A percentile compares a stretch with the other conserved stretches of the same genome.
Evolutionary conservation across 2,888 invertebrate genomes (phyloP).

Genomic region (Torymus aiolomorphi): DNA sequence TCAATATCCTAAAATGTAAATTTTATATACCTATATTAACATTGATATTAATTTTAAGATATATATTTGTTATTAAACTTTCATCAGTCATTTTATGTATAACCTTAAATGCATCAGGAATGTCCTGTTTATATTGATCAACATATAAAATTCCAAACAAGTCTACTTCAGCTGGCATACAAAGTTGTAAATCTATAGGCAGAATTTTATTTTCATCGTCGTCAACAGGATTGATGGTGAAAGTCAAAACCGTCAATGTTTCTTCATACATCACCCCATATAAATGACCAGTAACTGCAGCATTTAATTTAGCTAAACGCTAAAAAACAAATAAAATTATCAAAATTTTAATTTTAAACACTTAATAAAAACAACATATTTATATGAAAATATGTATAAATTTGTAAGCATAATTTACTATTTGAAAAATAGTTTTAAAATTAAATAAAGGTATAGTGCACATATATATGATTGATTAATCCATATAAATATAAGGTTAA

Average conservation of each 20-base stretch:
- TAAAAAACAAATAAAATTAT: slow-evolving; percentile 71
- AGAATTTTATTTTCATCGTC: slow-evolving; percentile 76
- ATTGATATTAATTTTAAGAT: slow-evolving; percentile 11
- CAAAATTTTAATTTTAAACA: slow-evolving; percentile 21
- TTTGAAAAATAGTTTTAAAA: not conserved
- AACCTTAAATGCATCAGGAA: slow-evolving; percentile 79
- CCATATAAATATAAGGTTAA: too few species aligned
- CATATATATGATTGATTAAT: too few species aligned
- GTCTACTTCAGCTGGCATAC: slow-evolving; percentile 87
- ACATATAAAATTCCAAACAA: slow-evolving; percentile 85
- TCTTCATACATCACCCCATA: slow-evolving; percentile 87
- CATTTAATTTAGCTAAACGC: slow-evolving; percentile 82
- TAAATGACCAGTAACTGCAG: slow-evolving; percentile 82
- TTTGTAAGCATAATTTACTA: not conserved
- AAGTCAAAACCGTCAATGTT: slow-evolving; percentile 82
- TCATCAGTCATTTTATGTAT: slow-evolving; percentile 70
- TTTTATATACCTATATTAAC: not conserved
- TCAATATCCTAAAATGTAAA: slow-evolving; percentile 80
- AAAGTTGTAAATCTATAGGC: slow-evolving; percentile 78
- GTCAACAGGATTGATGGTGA: slow-evolving; percentile 81
- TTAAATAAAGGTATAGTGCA: not conserved
- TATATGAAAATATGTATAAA: not conserved
- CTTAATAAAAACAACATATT: slow-evolving; percentile 10
- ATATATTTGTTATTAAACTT: slow-evolving; percentile 13
- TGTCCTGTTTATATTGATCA: slow-evolving; percentile 79